phyloP scores from a whole-genome alignment of 2,888 invertebrate genomes.

The Polietes domitor region DNA sequence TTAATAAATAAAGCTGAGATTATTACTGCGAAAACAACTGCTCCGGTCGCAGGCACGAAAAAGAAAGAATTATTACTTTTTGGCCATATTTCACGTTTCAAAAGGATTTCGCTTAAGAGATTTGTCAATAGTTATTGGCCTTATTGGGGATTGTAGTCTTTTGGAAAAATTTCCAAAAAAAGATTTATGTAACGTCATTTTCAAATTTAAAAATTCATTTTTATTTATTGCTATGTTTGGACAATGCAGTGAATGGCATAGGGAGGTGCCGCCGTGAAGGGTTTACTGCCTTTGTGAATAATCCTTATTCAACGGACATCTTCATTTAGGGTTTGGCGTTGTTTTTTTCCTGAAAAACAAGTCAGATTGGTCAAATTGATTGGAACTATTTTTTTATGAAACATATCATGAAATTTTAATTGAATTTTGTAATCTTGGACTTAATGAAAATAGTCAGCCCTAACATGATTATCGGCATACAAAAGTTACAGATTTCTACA shows the following conservation, averaged over 20 bases:
- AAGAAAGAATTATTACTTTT: slow-evolving; percentile 15
- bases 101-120: slow-evolving; percentile 57
- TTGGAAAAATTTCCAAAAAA: slow-evolving; percentile 6
- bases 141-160: neutral
- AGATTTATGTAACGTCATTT: slow-evolving; percentile 21
- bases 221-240: neutral
- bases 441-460: too few species aligned
- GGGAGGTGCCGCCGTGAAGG: neutral
- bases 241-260: neutral
- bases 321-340: neutral
- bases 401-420: too few species aligned
- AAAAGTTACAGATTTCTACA: too few species aligned
- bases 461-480: too few species aligned
- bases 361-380: too few species aligned
- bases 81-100: neutral
- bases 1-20: slow-evolving; percentile 62
- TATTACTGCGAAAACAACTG: slow-evolving; percentile 19
- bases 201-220: neutral
- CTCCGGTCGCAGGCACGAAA: neutral
- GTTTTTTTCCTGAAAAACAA: too few species aligned
- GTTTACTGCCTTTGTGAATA: neutral
- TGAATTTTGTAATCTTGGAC: too few species aligned
- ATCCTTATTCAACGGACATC: neutral
- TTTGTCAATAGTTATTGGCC: slow-evolving; percentile 56
- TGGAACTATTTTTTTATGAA: too few species aligned